phyloP scores from a whole-genome alignment of 2,113 vertebrate genomes.

The Boulengeromyrus knoepffleri region DNA sequence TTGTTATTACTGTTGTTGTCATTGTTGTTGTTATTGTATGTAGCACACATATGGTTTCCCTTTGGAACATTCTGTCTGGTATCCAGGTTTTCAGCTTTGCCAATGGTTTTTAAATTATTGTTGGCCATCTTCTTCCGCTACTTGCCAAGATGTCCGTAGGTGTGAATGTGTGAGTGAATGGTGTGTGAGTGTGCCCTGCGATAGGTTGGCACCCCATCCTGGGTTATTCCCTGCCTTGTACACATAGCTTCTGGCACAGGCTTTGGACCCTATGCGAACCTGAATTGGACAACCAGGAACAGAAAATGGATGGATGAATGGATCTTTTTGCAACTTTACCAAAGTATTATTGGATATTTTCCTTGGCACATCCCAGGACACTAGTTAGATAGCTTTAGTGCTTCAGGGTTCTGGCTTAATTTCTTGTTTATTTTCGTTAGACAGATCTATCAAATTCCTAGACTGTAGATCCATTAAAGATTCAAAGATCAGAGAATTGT shows the following conservation, averaged over 20 bases:
- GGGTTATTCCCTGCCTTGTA: neutral
- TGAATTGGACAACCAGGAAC: neutral
- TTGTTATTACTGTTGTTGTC: neutral
- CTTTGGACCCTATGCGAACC: neutral
- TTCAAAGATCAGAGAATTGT: neutral
- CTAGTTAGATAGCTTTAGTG: neutral
- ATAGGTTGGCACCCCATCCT: neutral
- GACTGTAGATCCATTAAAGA: neutral
- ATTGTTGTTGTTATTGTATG: neutral
- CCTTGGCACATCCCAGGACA: neutral
- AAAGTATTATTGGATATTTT: neutral
- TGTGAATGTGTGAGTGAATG: neutral
- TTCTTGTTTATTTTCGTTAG: neutral
- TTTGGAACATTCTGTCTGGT: neutral
- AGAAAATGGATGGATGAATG: neutral
- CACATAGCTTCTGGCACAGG: neutral
- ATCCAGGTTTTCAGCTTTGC: neutral
- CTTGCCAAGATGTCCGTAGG: neutral
- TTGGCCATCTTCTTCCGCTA: neutral
- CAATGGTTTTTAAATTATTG: neutral
- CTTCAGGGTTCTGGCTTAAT: neutral
- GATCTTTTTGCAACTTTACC: neutral
- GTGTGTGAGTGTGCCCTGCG: neutral
- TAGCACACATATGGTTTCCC: neutral
- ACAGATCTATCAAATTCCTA: neutral